Evolutionary conservation across 1,140 invertebrate genomes (phyloP).

Genomic region (Drosophila ohnishii): DNA sequence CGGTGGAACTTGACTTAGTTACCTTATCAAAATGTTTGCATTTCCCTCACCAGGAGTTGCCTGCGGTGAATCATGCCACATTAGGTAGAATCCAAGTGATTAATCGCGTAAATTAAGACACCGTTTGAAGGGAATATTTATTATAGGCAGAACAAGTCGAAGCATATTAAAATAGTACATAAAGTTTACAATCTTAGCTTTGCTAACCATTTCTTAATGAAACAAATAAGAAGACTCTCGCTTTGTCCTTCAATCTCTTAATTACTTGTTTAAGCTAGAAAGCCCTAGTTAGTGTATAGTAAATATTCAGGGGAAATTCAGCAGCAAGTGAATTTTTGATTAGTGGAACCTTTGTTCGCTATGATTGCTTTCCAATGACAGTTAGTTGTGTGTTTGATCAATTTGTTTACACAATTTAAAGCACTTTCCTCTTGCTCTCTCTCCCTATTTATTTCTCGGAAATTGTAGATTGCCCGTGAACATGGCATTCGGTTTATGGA

Average conservation of each 20-base stretch:
- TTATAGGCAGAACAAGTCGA: not conserved
- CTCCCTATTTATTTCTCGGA: not conserved
- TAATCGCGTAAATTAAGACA: not conserved
- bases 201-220: not conserved
- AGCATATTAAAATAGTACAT: not conserved
- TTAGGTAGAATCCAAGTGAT: not conserved
- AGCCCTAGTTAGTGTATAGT: not conserved
- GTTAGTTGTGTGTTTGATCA: slow-evolving; percentile 11
- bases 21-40: not conserved
- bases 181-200: too few species aligned
- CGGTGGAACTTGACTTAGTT: not conserved
- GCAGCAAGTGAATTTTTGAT: not conserved
- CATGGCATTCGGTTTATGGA: slow-evolving; percentile 99
- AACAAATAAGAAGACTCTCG: too few species aligned
- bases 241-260: not conserved
- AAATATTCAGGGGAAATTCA: not conserved
- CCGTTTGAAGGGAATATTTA: not conserved
- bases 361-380: slow-evolving; percentile 17
- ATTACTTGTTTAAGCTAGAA: not conserved
- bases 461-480: slow-evolving; percentile 95
- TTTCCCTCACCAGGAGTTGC: not conserved
- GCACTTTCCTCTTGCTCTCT: not conserved
- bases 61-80: not conserved
- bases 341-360: not conserved
- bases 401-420: slow-evolving; percentile 31